Percentiles rank a stretch among this genome's conserved stretches.
Evolutionary conservation across 1,140 invertebrate genomes (phyloP).

Genomic region (Drosophila teissieri): DNA sequence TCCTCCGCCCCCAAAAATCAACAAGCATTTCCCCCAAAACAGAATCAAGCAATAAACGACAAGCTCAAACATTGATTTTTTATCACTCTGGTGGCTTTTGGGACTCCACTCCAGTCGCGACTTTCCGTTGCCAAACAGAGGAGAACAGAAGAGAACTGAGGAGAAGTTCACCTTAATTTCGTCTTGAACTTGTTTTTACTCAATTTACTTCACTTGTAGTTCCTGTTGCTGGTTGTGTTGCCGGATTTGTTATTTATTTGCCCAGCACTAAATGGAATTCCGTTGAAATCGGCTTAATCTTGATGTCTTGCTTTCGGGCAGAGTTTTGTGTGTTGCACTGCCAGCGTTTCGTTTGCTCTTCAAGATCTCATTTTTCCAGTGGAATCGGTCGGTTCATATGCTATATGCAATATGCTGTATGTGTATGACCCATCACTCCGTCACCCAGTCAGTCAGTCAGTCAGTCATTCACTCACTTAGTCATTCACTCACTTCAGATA

Average conservation of each 20-base stretch:
- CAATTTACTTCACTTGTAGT: slow-evolving; percentile 23
- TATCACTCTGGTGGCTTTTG: slow-evolving; percentile 25
- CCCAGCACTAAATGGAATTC: slow-evolving; percentile 51
- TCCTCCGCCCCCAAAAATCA: neutral
- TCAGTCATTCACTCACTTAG: slow-evolving; percentile 33
- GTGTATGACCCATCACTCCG: slow-evolving; percentile 19
- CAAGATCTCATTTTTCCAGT: slow-evolving; percentile 45
- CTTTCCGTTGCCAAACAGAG: slow-evolving; percentile 20
- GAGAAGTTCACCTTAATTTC: slow-evolving; percentile 48
- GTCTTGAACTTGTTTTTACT: slow-evolving; percentile 42
- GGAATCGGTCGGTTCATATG: slow-evolving; percentile 15
- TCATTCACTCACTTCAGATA: slow-evolving; percentile 15
- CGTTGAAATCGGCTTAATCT: slow-evolving; percentile 56
- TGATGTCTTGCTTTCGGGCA: slow-evolving; percentile 42
- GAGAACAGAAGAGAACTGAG: slow-evolving; percentile 1
- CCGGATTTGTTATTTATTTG: slow-evolving; percentile 46
- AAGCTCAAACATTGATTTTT: slow-evolving; percentile 55
- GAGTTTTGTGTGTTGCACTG: slow-evolving; percentile 17
- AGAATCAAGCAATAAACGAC: slow-evolving; percentile 49
- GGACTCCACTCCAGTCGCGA: slow-evolving; percentile 11
- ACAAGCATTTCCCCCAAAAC: slow-evolving; percentile 6
- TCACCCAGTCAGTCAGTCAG: slow-evolving; percentile 17
- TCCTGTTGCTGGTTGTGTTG: slow-evolving; percentile 23
- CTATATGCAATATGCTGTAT: slow-evolving; percentile 16
- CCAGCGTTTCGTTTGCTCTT: slow-evolving; percentile 35